Conservation (phyloP, 2,888 invertebrate species). For the Pecten maximus region DNA sequence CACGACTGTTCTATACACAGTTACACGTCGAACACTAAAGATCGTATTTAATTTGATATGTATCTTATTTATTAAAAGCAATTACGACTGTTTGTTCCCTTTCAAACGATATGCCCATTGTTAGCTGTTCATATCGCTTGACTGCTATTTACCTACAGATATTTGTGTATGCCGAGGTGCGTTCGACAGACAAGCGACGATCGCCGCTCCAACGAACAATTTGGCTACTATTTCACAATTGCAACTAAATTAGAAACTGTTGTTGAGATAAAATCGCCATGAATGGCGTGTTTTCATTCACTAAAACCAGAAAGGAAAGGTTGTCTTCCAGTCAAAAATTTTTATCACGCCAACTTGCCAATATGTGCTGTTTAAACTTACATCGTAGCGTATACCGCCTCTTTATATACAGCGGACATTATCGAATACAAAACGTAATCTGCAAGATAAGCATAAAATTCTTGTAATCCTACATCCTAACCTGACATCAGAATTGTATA, state of each 20-base stretch:
- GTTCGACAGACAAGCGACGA: neutral
- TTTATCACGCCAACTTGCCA: neutral
- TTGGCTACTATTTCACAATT: slow-evolving; percentile 24
- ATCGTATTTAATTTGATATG: neutral
- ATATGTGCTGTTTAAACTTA: neutral
- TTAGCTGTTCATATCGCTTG: neutral
- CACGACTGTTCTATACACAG: too few species aligned
- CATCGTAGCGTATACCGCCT: neutral
- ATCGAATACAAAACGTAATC: neutral
- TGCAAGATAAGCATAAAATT: neutral
- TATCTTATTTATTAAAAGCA: slow-evolving; percentile 33
- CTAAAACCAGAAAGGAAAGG: neutral
- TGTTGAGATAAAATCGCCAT: neutral
- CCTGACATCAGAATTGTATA: neutral
- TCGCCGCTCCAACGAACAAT: neutral
- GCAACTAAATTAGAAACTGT: slow-evolving; percentile 13
- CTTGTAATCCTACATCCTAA: neutral
- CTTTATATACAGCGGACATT: neutral
- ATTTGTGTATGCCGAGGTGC: neutral
- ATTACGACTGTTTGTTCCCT: neutral
- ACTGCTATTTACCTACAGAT: neutral
- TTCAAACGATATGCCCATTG: neutral
- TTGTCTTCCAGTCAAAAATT: neutral
- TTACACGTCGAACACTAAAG: neutral
- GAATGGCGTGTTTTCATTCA: slow-evolving; percentile 20